Evolutionary conservation across 2,797 vertebrate genomes (phyloP).

Genomic region (Alosa sapidissima): DNA sequence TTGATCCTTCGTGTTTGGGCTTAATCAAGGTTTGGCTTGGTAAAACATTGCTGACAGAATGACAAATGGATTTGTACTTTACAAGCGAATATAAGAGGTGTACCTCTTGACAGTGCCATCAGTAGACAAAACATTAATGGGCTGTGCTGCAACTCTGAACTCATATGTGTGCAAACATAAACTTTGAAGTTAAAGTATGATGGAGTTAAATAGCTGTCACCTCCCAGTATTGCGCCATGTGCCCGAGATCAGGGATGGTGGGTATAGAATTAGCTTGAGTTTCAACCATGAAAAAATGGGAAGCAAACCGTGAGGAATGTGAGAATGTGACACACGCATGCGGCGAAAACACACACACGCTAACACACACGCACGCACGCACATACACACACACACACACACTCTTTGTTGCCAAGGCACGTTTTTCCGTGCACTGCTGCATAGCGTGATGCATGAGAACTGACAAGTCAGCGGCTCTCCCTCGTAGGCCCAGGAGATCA

Average conservation of each 20-base stretch:
- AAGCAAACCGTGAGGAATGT: slow-evolving; percentile 61
- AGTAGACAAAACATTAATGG: background rate
- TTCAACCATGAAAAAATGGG: slow-evolving; percentile 56
- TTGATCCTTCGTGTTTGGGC: background rate
- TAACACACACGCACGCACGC: background rate
- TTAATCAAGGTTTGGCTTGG: background rate
- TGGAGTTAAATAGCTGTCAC: background rate
- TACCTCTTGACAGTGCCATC: background rate
- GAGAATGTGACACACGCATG: slow-evolving; percentile 62
- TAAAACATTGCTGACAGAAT: background rate
- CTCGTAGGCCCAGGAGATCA: slow-evolving; percentile 65
- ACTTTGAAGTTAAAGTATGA: background rate
- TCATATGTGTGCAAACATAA: background rate
- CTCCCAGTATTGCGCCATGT: background rate
- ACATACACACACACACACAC: slow-evolving; percentile 33
- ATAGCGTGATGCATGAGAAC: slow-evolving; percentile 70
- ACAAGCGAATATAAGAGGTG: background rate
- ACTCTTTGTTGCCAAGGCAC: slow-evolving; percentile 69
- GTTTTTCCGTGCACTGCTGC: slow-evolving; percentile 64
- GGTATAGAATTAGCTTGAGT: slow-evolving; percentile 52
- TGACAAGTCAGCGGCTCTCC: slow-evolving; percentile 61
- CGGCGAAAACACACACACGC: slow-evolving; percentile 54
- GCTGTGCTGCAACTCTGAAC: background rate
- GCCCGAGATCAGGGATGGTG: slow-evolving; percentile 60
- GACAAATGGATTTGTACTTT: background rate